Conservation (phyloP, 2,797 vertebrate species). For the Microhierax caerulescens region DNA sequence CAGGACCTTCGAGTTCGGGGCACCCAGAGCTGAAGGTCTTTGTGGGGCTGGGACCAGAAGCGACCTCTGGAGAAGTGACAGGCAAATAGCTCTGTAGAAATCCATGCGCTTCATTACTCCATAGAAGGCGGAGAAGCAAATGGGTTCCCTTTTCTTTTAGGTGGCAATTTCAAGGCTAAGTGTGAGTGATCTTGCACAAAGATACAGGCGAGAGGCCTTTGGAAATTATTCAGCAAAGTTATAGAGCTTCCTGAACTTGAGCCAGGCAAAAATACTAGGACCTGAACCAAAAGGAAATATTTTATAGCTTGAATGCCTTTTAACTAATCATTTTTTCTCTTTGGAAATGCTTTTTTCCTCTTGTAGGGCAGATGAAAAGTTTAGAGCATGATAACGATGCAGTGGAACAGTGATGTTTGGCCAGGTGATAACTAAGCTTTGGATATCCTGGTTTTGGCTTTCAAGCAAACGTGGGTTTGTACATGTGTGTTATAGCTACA, state of each 20-base stretch:
- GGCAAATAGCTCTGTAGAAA: neutral
- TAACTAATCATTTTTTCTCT: slow-evolving; percentile 53
- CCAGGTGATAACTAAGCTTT: neutral
- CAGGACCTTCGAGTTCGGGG: neutral
- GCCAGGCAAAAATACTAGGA: slow-evolving; percentile 45
- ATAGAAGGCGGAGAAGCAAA: neutral
- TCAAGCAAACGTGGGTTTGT: neutral
- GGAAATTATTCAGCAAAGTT: slow-evolving; percentile 29
- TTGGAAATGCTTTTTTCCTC: neutral
- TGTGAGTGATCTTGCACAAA: slow-evolving; percentile 5
- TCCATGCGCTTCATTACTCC: neutral
- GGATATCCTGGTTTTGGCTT: neutral
- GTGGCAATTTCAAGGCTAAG: slow-evolving; percentile 16
- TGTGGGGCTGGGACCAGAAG: neutral
- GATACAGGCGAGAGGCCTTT: neutral
- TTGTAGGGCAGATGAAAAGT: slow-evolving; percentile 24
- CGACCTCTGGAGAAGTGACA: slow-evolving; percentile 14
- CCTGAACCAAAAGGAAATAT: slow-evolving; percentile 49
- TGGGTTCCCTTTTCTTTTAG: neutral
- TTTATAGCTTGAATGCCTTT: slow-evolving; percentile 51
- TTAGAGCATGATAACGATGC: neutral
- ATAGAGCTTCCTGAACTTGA: slow-evolving; percentile 30
- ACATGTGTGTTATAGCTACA: neutral
- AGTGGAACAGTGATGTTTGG: neutral
- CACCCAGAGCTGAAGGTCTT: neutral